Base-by-base conservation (phyloP, 2,113 vertebrate species). In the Phalacrocorax aristotelis region DNA sequence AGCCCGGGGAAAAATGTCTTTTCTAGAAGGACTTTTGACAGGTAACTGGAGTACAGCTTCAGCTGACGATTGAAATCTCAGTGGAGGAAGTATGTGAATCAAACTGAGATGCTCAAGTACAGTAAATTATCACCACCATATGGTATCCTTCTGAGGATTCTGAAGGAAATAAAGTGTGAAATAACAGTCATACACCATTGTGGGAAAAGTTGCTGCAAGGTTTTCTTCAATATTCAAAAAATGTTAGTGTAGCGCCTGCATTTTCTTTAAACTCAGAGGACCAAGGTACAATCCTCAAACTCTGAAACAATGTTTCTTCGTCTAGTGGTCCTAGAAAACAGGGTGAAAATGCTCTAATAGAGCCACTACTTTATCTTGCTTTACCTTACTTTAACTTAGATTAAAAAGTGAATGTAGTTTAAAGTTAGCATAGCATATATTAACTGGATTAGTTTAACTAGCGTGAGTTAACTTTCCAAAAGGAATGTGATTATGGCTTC, bases 91-190 rank as follows among this genome's bases (percentile, higher is more conserved):
- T 89, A 96, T 90, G 89, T 90, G 94, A 97, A 95, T 77, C 90
- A 95, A 95, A 97, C 60, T 64, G 89, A 95, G 90, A 92, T 3
- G 0, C 72, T 87, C 57, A 91, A 97, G 88, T 82, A 93, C 90
- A 92, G 57, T 95, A 95, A 94, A 97, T 97, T 97, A 97, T 93
- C 94, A 95, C 72, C 77, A 92, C 95, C 94, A 96, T 97, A 96
- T 97, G 96, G 97, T 83, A 94, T 95, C 69, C 95, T 96, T 97
- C 94, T 84, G 95, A 97, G 96, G 65, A 94, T 97, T 95, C 80
- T 89, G 77, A 93, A 96, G 89, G 92, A 97, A 97, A 97, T 95
- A 97, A 96, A 91, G 96, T 95, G 95, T 97, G 95, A 97, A 97
- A 96, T 95, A 91, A 90, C 80, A 91, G 89, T 74, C 77, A 87